Evolutionary conservation across 2,797 vertebrate species (phyloP), one percentile per base, ranked within the genome.

Genomic region (Avahi laniger): DNA sequence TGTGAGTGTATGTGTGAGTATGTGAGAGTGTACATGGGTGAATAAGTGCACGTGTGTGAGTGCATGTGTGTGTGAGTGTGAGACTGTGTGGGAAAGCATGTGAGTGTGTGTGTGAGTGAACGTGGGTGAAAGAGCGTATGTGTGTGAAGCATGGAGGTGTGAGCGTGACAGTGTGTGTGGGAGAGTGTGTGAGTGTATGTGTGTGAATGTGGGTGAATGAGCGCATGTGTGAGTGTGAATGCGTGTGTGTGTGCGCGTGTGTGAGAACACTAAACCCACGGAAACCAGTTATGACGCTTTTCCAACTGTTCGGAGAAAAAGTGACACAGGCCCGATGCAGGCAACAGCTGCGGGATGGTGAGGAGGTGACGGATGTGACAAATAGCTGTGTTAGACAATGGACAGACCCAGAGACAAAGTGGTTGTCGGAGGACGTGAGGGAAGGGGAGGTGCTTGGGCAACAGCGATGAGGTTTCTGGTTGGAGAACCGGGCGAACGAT

Each of bases 401-500:
- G 82, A 72, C 46, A 41, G 75, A 73, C n/a, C 33, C 57, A 63
- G 90, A 48, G 87, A n/a, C 86, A 61, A 87, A 91, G 86, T 41
- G 67, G 61, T 41, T 35, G 79, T 75, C 20, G 28, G 52, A 43
- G 43, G 75, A 35, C 4, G 24, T 11, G 11, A 93, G 76, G 59
- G 12, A 57, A 57, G 79, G 72, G 69, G 75, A 92, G 75, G 69
- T 8, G 18, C 73, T 79, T 50, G 94, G 84, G 80, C 26, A 18
- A 20, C 26, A 38, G 46, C 3, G 7, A 57, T 26, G 91, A 91
- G 48, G 75, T 65, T 96, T 93, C 69, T 48, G 52, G 94, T 81
- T 52, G 83, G 87, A 83, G 75, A 84, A 72, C 84, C 35, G 65
- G 46, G 88, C 69, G 89, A 96, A 4, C 73, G 89, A 96, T 52